Evolutionary conservation across 2,888 invertebrate species (phyloP).

Genomic region (Crepidodera aurea): DNA sequence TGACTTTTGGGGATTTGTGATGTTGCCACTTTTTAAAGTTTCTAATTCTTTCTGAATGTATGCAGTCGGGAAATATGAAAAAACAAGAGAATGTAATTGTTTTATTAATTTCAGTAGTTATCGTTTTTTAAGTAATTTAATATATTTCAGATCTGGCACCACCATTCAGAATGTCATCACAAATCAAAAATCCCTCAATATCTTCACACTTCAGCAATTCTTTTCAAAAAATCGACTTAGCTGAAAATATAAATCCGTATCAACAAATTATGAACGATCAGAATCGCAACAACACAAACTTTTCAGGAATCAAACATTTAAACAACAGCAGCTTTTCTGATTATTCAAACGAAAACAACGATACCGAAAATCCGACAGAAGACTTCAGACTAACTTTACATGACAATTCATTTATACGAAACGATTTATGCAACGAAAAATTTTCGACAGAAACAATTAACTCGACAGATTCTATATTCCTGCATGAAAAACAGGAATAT

Average conservation of each 20-base stretch:
- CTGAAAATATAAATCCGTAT: background rate
- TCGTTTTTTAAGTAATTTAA: too few relatives aligned
- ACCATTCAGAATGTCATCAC: background rate
- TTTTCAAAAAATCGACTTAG: background rate
- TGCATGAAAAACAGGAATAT: background rate
- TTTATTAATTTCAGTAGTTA: too few relatives aligned
- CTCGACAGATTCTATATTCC: background rate
- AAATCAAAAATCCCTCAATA: background rate
- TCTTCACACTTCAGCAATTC: background rate
- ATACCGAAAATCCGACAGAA: background rate
- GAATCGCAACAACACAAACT: background rate
- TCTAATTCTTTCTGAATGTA: too few relatives aligned
- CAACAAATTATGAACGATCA: background rate
- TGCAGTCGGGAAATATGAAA: too few relatives aligned
- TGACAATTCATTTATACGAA: background rate
- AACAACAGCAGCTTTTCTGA: background rate
- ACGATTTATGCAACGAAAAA: conserved; percentile 3
- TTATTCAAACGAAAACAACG: background rate
- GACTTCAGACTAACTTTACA: background rate
- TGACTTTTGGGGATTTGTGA: too few relatives aligned
- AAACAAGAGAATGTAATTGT: too few relatives aligned
- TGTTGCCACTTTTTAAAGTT: too few relatives aligned
- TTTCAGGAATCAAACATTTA: background rate
- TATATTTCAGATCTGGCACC: too few relatives aligned
- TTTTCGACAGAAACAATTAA: background rate